Percentiles rank a stretch among this genome's conserved stretches.
These are phyloP conservation scores for Polypedilum vanderplanki DNA, from an alignment of 1,140 invertebrate genomes.

Conservation along the genomic window DNA sequence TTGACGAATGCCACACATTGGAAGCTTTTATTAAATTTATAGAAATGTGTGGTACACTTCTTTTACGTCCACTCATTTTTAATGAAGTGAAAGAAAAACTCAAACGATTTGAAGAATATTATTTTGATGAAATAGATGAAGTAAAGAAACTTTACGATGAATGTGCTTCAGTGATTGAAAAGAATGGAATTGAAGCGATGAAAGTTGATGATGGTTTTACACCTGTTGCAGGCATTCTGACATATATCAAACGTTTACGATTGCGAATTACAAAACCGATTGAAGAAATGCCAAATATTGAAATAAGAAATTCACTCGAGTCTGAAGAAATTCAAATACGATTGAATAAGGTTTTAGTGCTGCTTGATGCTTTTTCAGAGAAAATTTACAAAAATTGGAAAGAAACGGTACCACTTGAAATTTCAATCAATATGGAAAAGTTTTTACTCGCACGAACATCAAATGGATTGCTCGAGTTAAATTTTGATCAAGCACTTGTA, in stretches of 20 bases:
- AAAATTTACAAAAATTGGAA: conserved; percentile 25
- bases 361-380: neutral
- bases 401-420: neutral
- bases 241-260: conserved; percentile 58
- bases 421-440: neutral
- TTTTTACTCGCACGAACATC: neutral
- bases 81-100: conserved; percentile 54
- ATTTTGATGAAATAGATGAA: conserved; percentile 34
- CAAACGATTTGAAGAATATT: conserved; percentile 46
- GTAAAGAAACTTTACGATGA: neutral
- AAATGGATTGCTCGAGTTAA: neutral
- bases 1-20: conserved; percentile 62
- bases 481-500: conserved; percentile 33
- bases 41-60: conserved; percentile 57
- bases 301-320: conserved; percentile 42
- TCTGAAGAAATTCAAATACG: conserved; percentile 32
- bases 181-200: conserved; percentile 36
- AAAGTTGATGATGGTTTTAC: conserved; percentile 58
- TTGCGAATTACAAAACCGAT: conserved; percentile 50
- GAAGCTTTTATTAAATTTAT: conserved; percentile 58
- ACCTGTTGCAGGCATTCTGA: conserved; percentile 58
- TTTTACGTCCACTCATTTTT: conserved; percentile 57
- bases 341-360: neutral
- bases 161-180: conserved; percentile 31
- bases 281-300: conserved; percentile 41